These are phyloP conservation scores for Temnothorax rugatulus DNA, from an alignment of 2,888 invertebrate genomes.

Conservation along the genomic window DNA sequence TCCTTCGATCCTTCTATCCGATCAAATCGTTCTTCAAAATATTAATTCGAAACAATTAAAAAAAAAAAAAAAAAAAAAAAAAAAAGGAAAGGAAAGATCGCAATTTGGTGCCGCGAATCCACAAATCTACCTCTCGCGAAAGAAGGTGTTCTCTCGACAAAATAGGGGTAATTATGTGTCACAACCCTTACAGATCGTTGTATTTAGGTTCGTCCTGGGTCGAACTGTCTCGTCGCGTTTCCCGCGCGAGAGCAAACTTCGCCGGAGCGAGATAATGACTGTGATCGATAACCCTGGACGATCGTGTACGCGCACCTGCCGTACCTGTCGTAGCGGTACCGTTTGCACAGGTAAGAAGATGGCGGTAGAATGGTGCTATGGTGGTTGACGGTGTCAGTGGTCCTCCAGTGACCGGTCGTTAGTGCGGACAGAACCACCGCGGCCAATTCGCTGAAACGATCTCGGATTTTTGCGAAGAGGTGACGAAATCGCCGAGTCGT, in stretches of 20 bases:
- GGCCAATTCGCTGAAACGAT: not conserved
- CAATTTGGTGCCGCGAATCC: not conserved
- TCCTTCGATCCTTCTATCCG: not conserved
- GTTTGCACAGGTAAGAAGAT: constrained; percentile 71
- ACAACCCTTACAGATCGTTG: not conserved
- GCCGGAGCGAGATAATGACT: constrained; percentile 46
- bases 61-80: not conserved
- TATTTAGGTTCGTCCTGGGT: not conserved
- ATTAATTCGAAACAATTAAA: not conserved
- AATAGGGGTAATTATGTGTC: not conserved
- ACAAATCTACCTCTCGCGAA: not conserved
- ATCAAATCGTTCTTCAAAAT: not conserved
- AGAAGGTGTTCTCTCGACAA: not conserved
- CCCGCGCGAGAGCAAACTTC: constrained; percentile 25
- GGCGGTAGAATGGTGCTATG: constrained; percentile 63
- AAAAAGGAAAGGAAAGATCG: not conserved
- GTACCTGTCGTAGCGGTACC: constrained; percentile 63
- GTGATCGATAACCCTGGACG: constrained; percentile 61
- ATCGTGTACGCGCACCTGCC: constrained; percentile 54
- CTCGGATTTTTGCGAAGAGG: not conserved
- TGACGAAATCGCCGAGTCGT: not conserved
- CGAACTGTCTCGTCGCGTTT: not conserved
- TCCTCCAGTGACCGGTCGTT: constrained; percentile 5
- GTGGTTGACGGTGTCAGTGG: constrained; percentile 43
- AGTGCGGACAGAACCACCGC: constrained; percentile 19